These are phyloP conservation scores for Pseudorhiza aurosa DNA, from an alignment of 30 jellyfish, hydroid and myxozoan genomes.

Conservation along the genomic window DNA sequence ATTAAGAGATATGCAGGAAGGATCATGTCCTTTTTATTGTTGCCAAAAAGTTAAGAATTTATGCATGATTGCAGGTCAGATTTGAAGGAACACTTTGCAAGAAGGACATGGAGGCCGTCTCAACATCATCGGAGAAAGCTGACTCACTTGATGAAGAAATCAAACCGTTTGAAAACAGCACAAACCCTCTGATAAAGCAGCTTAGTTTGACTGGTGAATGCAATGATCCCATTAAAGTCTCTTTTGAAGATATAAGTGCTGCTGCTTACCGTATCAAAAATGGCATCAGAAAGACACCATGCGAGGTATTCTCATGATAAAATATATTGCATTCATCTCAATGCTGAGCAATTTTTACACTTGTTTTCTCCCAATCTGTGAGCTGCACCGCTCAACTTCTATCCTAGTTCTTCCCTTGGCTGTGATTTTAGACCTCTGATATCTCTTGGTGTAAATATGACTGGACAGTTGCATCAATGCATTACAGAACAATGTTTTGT, in stretches of 20 bases:
- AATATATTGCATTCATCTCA: background rate
- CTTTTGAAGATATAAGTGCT: constrained; percentile 97
- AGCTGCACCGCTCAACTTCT: too few relatives aligned
- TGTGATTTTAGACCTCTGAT: too few relatives aligned
- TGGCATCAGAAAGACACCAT: constrained; percentile 90
- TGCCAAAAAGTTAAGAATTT: too few relatives aligned
- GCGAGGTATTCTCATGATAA: constrained; percentile 97
- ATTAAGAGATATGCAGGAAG: too few relatives aligned
- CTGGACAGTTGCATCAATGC: too few relatives aligned
- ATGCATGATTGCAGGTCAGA: too few relatives aligned
- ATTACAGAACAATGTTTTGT: too few relatives aligned
- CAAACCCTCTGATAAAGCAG: constrained; percentile 58
- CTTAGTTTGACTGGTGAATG: constrained; percentile 83
- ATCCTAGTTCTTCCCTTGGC: too few relatives aligned
- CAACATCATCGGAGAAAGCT: constrained; percentile 25
- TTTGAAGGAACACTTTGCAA: too few relatives aligned
- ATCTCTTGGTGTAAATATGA: too few relatives aligned
- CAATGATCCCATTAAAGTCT: constrained; percentile 78
- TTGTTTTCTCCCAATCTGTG: too few relatives aligned
- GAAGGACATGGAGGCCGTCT: constrained; percentile 34
- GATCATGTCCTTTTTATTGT: too few relatives aligned
- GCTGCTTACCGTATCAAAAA: constrained; percentile 94
- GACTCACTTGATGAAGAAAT: constrained; percentile 65
- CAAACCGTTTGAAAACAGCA: constrained; percentile 76
- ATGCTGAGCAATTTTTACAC: background rate